Conservation (phyloP, 2,888 invertebrate species). For the Marasmarcha lunaedactyla region DNA sequence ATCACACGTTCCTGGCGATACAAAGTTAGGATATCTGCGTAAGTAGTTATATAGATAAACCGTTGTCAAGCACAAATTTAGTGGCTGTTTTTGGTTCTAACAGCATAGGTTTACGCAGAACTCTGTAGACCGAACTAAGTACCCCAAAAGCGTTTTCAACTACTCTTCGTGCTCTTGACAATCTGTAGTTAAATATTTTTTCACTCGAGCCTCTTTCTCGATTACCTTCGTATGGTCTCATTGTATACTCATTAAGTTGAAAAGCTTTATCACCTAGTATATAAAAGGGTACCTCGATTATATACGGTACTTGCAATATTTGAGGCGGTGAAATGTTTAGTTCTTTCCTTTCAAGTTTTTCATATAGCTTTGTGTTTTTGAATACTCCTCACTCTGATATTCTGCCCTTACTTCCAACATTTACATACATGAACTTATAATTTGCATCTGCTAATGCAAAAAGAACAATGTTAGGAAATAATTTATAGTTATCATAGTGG, state of each 20-base stretch:
- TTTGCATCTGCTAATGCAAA: conserved; percentile 24
- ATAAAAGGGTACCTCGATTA: conserved; percentile 3
- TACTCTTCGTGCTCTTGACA: conserved; percentile 11
- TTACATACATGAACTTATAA: conserved; percentile 22
- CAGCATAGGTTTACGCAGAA: conserved; percentile 6
- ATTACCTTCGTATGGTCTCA: conserved; percentile 13
- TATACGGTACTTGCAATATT: conserved; percentile 2
- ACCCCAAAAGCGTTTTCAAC: conserved; percentile 13
- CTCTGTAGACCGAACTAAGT: conserved; percentile 8
- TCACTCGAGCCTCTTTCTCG: conserved; percentile 10
- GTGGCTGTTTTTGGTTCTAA: conserved; percentile 7
- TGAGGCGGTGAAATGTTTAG: conserved; percentile 2
- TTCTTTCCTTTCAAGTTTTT: conserved; percentile 6
- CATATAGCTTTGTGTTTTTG: conserved; percentile 12
- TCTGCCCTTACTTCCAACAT: conserved; percentile 15
- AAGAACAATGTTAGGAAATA: conserved; percentile 25
- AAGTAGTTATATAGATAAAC: conserved; percentile 12
- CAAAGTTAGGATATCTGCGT: conserved; percentile 13
- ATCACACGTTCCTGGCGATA: conserved; percentile 17
- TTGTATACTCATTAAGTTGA: background rate
- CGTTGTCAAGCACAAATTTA: conserved; percentile 9
- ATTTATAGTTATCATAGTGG: conserved; percentile 27
- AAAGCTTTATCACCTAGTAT: conserved; percentile 7
- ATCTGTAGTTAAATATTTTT: conserved; percentile 13
- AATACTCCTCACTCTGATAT: conserved; percentile 11